Evolutionary conservation across 64 coral and sea anemone genomes (phyloP).

Genomic region (Orbicella faveolata): DNA sequence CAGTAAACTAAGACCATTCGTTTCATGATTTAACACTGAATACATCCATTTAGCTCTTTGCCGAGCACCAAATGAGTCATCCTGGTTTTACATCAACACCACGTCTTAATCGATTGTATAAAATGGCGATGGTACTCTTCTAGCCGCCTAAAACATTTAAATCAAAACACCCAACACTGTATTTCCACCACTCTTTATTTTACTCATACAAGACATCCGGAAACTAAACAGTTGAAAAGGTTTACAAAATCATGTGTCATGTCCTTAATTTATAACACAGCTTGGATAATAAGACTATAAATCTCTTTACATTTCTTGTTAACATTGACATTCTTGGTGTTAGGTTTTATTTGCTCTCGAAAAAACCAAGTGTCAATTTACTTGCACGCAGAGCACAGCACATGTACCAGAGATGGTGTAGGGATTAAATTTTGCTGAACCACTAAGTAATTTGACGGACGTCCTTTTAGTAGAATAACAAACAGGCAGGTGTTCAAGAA

Average conservation of each 20-base stretch:
- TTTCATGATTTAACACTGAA: neutral
- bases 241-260: slow-evolving; percentile 36
- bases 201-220: slow-evolving; percentile 21
- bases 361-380: slow-evolving; percentile 15
- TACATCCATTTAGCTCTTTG: slow-evolving; percentile 25
- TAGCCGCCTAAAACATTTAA: slow-evolving; percentile 5
- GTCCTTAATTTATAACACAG: slow-evolving; percentile 51
- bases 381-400: neutral
- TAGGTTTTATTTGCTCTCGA: slow-evolving; percentile 24
- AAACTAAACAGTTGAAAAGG: slow-evolving; percentile 25
- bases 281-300: slow-evolving; percentile 39
- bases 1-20: slow-evolving; percentile 21
- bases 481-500: slow-evolving; percentile 19
- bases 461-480: slow-evolving; percentile 6
- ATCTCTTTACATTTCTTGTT: slow-evolving; percentile 38
- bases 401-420: neutral
- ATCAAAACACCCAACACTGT: slow-evolving; percentile 4
- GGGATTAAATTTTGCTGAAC: neutral
- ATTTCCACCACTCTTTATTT: neutral
- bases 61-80: slow-evolving; percentile 10
- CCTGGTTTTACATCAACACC: slow-evolving; percentile 4
- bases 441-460: neutral
- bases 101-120: slow-evolving; percentile 38
- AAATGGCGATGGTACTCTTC: slow-evolving; percentile 8
- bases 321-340: slow-evolving; percentile 34